These are phyloP conservation scores for Chrysochloris asiatica DNA, from an alignment of 2,113 vertebrate species.

Conservation along the genomic window DNA sequence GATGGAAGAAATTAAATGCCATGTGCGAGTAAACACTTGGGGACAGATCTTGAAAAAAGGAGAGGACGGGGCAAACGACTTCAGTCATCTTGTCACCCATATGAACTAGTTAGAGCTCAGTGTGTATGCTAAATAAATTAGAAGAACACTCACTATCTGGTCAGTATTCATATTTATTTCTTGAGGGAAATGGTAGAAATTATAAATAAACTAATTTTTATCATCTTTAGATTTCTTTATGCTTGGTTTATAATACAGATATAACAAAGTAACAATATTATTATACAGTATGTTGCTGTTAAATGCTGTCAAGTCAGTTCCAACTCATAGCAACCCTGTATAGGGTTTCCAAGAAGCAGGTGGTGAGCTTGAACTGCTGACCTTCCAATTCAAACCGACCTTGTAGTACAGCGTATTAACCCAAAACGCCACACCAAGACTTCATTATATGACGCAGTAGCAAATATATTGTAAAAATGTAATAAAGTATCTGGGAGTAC, in stretches of 20 bases:
- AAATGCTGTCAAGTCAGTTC: too few species aligned
- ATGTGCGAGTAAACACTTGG: background rate
- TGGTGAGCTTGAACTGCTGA: too few species aligned
- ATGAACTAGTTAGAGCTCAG: background rate
- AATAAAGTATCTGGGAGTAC: background rate
- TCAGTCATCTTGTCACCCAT: background rate
- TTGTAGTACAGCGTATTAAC: too few species aligned
- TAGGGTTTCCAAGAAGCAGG: too few species aligned
- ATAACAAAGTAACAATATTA: too few species aligned
- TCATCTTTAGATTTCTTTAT: conserved; percentile 26
- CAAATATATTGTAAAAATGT: background rate
- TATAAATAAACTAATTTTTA: conserved; percentile 44
- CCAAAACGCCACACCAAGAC: too few species aligned
- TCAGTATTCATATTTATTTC: conserved; percentile 24
- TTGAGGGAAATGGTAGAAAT: conserved; percentile 14
- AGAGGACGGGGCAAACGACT: background rate
- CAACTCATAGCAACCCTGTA: too few species aligned
- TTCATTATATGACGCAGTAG: background rate
- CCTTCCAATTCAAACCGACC: too few species aligned
- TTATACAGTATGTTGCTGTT: too few species aligned
- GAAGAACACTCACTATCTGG: background rate
- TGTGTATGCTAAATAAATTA: conserved; percentile 1
- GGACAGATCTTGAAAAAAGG: background rate
- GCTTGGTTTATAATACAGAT: conserved; percentile 13
- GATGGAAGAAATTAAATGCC: background rate